These are phyloP conservation scores for Zingel zingel DNA, from an alignment of 2,113 vertebrate species.

Conservation along the genomic window DNA sequence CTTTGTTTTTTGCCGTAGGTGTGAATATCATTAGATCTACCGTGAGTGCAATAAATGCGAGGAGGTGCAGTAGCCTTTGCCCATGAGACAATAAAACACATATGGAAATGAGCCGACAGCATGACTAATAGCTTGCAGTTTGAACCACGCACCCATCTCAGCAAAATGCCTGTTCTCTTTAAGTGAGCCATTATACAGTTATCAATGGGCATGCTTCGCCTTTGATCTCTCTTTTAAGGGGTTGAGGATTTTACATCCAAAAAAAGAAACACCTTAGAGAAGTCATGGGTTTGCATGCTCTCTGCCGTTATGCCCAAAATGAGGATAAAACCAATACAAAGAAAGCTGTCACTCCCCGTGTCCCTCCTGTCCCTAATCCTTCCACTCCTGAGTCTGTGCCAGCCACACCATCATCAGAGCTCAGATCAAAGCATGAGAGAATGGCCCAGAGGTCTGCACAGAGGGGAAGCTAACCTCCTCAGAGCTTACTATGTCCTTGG, in stretches of 20 bases:
- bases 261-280: slow-evolving; percentile 61
- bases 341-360: slow-evolving; percentile 61
- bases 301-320: slow-evolving; percentile 57
- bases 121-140: slow-evolving; percentile 79
- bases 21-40: slow-evolving; percentile 78
- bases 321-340: slow-evolving; percentile 73
- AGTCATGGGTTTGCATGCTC: slow-evolving; percentile 44
- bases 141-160: slow-evolving; percentile 66
- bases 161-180: slow-evolving; percentile 67
- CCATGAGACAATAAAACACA: slow-evolving; percentile 72
- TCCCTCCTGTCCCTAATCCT: slow-evolving; percentile 76
- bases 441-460: slow-evolving; percentile 68
- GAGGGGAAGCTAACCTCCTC: slow-evolving; percentile 73
- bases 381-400: slow-evolving; percentile 68
- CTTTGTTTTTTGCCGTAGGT: slow-evolving; percentile 77
- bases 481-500: slow-evolving; percentile 75
- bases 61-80: slow-evolving; percentile 61
- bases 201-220: slow-evolving; percentile 69
- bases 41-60: slow-evolving; percentile 59
- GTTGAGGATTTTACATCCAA: slow-evolving; percentile 58
- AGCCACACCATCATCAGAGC: slow-evolving; percentile 64
- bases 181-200: slow-evolving; percentile 79
- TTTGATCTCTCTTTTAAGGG: slow-evolving; percentile 70
- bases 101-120: slow-evolving; percentile 78
- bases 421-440: slow-evolving; percentile 74